Evolutionary conservation across 1,140 invertebrate species (phyloP), one percentile per base, ranked within the genome.

Genomic region (Procambarus virginalis): DNA sequence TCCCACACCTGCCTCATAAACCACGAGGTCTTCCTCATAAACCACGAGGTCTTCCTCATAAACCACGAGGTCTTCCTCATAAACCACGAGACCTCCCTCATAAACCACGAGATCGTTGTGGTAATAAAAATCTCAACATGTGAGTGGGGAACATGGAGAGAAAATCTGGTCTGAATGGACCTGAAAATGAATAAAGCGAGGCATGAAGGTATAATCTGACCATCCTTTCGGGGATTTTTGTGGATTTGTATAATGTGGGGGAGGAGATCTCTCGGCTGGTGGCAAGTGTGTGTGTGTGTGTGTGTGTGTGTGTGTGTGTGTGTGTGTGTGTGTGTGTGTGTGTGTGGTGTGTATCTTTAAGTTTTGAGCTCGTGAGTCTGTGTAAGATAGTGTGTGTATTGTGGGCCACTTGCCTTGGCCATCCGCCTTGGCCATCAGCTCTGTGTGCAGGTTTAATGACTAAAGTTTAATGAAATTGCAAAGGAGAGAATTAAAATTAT

Each of bases 401-500:
- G 51, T 55, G 51, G 8, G 20, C 68, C 68, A 8, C 68, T 20
- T 3, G 14, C 60, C 68, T 20, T 5, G n/a, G 3, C 68, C 68
- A 10, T n/a, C 68, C 22, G n/a, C 6, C 68, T 17, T 20, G 22
- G 68, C n/a, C 4, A 5, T 34, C 5, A 73, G 22, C 68, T 73
- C 2, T 6, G n/a, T 20, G n/a, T 5, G 14, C n/a, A 73, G 68
- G 68, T 64, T 82, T 82, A 82, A 82, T 82, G 80, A 82, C 80
- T 60, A 82, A 82, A 82, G 58, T 82, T 82, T 82, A 82, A 82
- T 82, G 58, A 82, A 82, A 82, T 82, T 68, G 80, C 60, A 22
- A 68, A 20, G 48, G 80, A 82, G n/a, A 45, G 80, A 82, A 82
- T 64, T 58, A 82, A 82, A 82, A 82, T 60, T 82, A 82, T 68